Conservation (phyloP, 2,113 vertebrate species). For the Carlito syrichta region DNA sequence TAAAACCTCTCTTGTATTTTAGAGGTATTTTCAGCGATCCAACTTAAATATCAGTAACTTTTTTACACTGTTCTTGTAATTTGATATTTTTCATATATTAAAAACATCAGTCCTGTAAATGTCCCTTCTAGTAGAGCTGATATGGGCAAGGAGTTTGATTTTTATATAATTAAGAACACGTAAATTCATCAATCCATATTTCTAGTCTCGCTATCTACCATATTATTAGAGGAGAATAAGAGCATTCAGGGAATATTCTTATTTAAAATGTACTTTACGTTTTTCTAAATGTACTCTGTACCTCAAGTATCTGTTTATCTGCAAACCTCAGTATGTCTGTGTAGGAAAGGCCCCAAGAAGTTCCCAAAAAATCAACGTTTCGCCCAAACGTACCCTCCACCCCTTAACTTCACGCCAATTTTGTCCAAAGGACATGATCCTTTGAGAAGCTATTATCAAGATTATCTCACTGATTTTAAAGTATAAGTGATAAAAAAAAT, state of each 20-base stretch:
- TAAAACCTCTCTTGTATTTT: conserved; percentile 50
- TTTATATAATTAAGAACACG: conserved; percentile 24
- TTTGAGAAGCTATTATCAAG: conserved; percentile 10
- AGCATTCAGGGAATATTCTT: conserved; percentile 5
- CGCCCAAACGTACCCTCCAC: background rate
- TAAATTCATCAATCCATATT: background rate
- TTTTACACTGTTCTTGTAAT: conserved; percentile 6
- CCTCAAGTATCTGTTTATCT: conserved; percentile 16
- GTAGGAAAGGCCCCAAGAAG: background rate
- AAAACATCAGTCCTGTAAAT: conserved; percentile 38
- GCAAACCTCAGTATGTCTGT: conserved; percentile 36
- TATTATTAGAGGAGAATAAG: conserved; percentile 28
- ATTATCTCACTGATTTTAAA: conserved; percentile 36
- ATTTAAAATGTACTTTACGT: background rate
- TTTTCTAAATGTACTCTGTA: too few species aligned
- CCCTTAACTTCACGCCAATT: background rate
- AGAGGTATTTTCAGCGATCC: conserved; percentile 56
- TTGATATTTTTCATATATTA: conserved; percentile 36
- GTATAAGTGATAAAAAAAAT: background rate
- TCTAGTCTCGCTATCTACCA: conserved; percentile 15
- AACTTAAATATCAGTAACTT: conserved; percentile 40
- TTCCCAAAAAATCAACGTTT: conserved; percentile 8
- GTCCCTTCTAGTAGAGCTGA: background rate
- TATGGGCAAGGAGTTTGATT: conserved; percentile 14
- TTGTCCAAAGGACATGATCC: conserved; percentile 24